Conservation (phyloP, 2,888 invertebrate genomes). For the Epinotia demarniana region DNA sequence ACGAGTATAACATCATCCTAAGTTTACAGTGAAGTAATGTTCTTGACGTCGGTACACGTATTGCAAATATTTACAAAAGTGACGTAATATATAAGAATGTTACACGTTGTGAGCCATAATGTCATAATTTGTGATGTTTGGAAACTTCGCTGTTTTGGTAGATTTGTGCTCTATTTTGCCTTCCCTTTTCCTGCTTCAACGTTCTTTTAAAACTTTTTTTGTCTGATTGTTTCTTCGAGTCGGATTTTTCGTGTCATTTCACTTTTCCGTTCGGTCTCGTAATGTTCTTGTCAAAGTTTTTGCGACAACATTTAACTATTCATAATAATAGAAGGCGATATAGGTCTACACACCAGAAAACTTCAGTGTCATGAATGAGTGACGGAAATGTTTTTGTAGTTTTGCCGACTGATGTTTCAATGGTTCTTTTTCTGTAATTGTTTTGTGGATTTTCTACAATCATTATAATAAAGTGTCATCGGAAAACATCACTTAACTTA, state of each 20-base stretch:
- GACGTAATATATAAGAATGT: constrained; percentile 6
- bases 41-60: constrained; percentile 21
- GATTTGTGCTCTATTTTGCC: neutral
- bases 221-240: neutral
- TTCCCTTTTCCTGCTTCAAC: neutral
- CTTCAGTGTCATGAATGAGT: constrained; percentile 35
- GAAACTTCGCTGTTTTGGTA: constrained; percentile 1
- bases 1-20: constrained; percentile 25
- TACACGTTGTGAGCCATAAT: neutral
- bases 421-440: constrained; percentile 16
- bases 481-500: neutral
- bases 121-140: neutral
- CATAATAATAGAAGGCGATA: constrained; percentile 18
- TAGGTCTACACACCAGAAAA: constrained; percentile 23
- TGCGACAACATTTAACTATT: constrained; percentile 3
- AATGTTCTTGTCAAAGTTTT: constrained; percentile 14
- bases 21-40: constrained; percentile 6
- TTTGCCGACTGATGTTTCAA: constrained; percentile 10
- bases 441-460: neutral
- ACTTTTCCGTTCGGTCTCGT: neutral
- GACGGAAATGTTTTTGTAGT: constrained; percentile 41
- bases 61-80: constrained; percentile 20
- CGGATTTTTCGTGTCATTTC: neutral
- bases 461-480: neutral
- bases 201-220: constrained; percentile 5